A percentile compares a stretch with the other conserved stretches of the same genome.
phyloP scores from a whole-genome alignment of 92 coral and sea anemone species.

The Galaxea fascicularis region DNA sequence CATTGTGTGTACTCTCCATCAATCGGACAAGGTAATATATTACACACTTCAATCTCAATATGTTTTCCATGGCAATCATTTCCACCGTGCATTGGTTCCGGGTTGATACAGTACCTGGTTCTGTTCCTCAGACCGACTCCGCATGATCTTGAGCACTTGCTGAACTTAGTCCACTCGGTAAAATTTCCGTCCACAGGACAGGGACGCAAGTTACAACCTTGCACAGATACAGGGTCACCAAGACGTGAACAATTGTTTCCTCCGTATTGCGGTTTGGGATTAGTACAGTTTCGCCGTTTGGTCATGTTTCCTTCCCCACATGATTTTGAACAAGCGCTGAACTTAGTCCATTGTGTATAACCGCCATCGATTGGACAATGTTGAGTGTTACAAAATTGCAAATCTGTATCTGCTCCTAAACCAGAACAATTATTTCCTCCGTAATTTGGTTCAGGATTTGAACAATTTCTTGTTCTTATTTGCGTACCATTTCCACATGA shows the following conservation, averaged over 20 bases:
- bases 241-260: constrained; percentile 78
- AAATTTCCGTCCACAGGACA: constrained; percentile 86
- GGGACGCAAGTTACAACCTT: constrained; percentile 39
- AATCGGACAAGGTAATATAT: constrained; percentile 68
- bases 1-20: constrained; percentile 84
- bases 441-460: constrained; percentile 61
- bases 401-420: constrained; percentile 66
- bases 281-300: constrained; percentile 73
- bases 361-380: constrained; percentile 91
- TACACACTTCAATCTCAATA: constrained; percentile 51
- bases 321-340: constrained; percentile 70
- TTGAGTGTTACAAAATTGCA: constrained; percentile 63
- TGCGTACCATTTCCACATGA: constrained; percentile 81
- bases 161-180: constrained; percentile 73
- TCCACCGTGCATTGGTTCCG: constrained; percentile 75
- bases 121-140: constrained; percentile 71
- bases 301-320: constrained; percentile 73
- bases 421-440: constrained; percentile 67
- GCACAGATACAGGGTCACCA: constrained; percentile 46
- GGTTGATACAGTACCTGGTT: constrained; percentile 68
- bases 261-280: constrained; percentile 80
- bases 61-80: constrained; percentile 54
- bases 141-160: constrained; percentile 65
- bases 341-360: constrained; percentile 76
- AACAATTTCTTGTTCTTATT: constrained; percentile 71